A percentile compares a stretch with the other conserved stretches of the same genome.
These are phyloP conservation scores for Venustaconcha ellipsiformis DNA, from an alignment of 1,140 invertebrate species.

Conservation along the genomic window DNA sequence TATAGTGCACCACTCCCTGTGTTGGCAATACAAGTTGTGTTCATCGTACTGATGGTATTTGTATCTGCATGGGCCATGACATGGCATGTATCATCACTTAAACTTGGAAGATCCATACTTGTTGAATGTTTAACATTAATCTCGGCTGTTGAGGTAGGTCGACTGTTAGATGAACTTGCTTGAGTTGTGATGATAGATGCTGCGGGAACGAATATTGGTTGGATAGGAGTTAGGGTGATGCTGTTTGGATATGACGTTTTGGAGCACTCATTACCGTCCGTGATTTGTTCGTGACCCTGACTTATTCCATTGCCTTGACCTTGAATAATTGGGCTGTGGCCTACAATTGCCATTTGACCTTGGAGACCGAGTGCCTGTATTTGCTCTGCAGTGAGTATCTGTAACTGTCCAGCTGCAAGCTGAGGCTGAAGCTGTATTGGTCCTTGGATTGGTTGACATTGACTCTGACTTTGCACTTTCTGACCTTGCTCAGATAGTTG, in stretches of 20 bases:
- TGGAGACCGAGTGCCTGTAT: neutral
- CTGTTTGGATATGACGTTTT: conserved; percentile 1
- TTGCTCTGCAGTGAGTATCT: conserved; percentile 2
- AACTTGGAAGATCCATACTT: too few relatives aligned
- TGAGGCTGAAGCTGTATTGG: neutral
- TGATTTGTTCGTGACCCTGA: neutral
- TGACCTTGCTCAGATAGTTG: neutral
- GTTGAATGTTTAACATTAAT: too few relatives aligned
- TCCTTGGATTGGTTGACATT: neutral
- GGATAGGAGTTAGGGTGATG: neutral
- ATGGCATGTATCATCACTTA: conserved; percentile 2
- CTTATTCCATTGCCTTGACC: neutral
- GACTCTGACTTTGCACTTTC: neutral
- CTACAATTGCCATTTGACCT: neutral
- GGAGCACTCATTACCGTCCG: neutral
- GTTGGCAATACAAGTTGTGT: conserved; percentile 38
- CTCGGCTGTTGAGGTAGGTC: too few relatives aligned
- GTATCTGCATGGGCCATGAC: conserved; percentile 14
- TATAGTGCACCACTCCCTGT: conserved; percentile 41
- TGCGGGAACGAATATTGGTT: too few relatives aligned
- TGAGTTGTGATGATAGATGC: too few relatives aligned
- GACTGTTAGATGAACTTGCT: too few relatives aligned
- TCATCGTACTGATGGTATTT: conserved; percentile 33
- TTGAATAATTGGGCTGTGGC: neutral
- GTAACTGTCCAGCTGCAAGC: neutral